A percentile compares a stretch with the other conserved stretches of the same genome.
phyloP scores from a whole-genome alignment of 2,113 vertebrate genomes.

The Canis aureus region DNA sequence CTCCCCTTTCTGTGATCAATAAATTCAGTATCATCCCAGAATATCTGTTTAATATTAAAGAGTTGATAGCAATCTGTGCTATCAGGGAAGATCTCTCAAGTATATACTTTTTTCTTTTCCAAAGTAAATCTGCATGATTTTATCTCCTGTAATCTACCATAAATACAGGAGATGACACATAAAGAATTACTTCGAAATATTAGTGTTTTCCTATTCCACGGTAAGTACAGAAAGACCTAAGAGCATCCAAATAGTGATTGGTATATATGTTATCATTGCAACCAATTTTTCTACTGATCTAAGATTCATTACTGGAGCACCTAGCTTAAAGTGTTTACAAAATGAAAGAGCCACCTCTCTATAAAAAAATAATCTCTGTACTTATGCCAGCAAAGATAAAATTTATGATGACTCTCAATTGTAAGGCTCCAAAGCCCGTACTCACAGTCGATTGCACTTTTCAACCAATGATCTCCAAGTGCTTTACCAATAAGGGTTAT shows the following conservation, averaged over 20 bases:
- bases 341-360: conserved; percentile 18
- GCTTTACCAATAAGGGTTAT: conserved; percentile 48
- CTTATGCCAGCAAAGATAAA: conserved; percentile 14
- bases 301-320: conserved; percentile 39
- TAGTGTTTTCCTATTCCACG: background rate
- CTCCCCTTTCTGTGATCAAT: background rate
- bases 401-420: conserved; percentile 18
- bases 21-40: background rate
- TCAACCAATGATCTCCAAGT: conserved; percentile 54
- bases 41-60: conserved; percentile 46
- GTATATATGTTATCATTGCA: background rate
- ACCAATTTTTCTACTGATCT: conserved; percentile 22
- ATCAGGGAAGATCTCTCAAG: background rate
- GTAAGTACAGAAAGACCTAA: background rate
- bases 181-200: conserved; percentile 47
- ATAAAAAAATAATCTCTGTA: conserved; percentile 47
- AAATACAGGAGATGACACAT: conserved; percentile 17
- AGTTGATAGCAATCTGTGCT: background rate
- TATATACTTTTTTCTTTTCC: background rate
- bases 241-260: background rate
- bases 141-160: background rate
- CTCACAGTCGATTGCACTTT: conserved; percentile 34
- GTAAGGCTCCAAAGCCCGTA: background rate
- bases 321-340: conserved; percentile 51
- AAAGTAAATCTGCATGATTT: conserved; percentile 29